Base-by-base conservation (phyloP, 2,888 invertebrate genomes). In the Eumerus sabulonum region DNA sequence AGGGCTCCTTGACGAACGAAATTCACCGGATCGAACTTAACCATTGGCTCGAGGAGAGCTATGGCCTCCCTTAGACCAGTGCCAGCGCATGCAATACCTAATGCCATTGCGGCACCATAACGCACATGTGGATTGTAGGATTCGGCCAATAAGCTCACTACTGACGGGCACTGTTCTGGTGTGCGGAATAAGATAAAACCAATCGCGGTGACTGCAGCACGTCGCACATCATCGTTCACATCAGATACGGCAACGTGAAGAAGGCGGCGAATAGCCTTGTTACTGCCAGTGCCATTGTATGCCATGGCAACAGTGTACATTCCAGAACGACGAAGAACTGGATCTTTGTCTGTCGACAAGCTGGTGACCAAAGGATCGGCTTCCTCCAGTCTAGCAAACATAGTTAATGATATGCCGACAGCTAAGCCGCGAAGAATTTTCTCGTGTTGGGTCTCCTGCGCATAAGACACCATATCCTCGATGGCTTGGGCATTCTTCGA, bases 71-170 rank as follows among this genome's bases (percentile, higher is more conserved):
- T 93, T 71, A 97, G 92, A n/a, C 98, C 99, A 7, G 98, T 98
- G 11, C 99, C 99, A 47, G 99, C 98, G 88, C 99, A 99, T 0
- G 99, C 98, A 84, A 99, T 99, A 76, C 99, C 99, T 72, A 99
- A 89, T 1, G 99, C 99, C 97, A 99, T 98, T 7, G 99, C 99
- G 9, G 99, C 99, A 12, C 99, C 99, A 87, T 99, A 99, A 63
- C 99, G 93, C 0, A 99, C 99, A 87, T 99, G 98, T 0, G 99
- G 98, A 88, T 99, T 99, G 91, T 99, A 99, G 77, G 98, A 98
- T 88, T 99, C 99, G 0, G 99, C 98, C 81, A 99, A 90, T 13
- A 99, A 91, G 0, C 98, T 98, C 1, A 99, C 99, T 5, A 99
- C 98, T 82, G 97, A 97, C 1, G 99, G 98, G 85, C 96, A 96